phyloP scores from a whole-genome alignment of 64 coral and sea anemone genomes.

The Actinia equina region DNA sequence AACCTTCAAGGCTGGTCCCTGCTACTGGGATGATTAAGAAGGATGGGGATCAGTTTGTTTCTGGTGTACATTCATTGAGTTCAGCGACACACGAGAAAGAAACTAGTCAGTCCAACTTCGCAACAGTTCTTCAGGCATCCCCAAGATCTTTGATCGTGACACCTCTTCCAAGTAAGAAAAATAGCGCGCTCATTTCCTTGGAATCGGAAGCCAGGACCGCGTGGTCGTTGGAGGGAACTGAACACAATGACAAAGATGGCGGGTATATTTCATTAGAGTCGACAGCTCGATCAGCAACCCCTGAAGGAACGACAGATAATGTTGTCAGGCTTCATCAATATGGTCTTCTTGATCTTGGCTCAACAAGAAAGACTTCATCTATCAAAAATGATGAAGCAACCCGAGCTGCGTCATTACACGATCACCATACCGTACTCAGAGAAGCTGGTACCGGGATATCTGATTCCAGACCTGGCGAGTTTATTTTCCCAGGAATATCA shows the following conservation, averaged over 20 bases:
- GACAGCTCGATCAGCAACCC: background rate
- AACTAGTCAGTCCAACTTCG: background rate
- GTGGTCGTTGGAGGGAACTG: background rate
- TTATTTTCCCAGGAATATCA: background rate
- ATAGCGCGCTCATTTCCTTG: background rate
- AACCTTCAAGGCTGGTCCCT: background rate
- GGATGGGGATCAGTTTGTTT: background rate
- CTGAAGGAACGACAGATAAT: background rate
- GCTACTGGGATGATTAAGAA: background rate
- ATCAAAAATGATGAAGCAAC: background rate
- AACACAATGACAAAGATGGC: background rate
- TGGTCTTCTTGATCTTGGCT: background rate
- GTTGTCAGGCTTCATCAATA: background rate
- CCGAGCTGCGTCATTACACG: background rate
- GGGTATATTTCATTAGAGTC: background rate
- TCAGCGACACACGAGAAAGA: background rate
- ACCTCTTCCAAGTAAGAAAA: background rate
- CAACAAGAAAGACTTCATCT: background rate
- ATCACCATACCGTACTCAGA: background rate
- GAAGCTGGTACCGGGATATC: background rate
- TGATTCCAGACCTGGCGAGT: background rate
- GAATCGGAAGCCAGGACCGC: background rate
- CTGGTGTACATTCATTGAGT: background rate
- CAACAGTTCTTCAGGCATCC: background rate
- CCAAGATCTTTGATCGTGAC: conserved; percentile 1